These are phyloP conservation scores for Arrhamphus sclerolepis DNA, from an alignment of 2,797 vertebrate species.

Conservation along the genomic window DNA sequence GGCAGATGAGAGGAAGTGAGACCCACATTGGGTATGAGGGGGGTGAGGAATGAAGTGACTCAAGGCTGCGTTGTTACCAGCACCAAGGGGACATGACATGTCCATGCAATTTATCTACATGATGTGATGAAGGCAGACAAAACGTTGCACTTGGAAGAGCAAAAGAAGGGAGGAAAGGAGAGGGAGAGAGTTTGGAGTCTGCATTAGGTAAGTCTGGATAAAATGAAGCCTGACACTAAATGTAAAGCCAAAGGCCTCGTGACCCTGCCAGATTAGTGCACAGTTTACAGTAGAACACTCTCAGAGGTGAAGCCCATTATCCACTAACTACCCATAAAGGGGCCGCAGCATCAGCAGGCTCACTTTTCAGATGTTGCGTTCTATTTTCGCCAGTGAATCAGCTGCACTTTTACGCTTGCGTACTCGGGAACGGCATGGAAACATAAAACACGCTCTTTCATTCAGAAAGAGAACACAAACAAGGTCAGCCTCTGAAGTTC, in stretches of 20 bases:
- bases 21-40: slow-evolving; percentile 2
- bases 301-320: slow-evolving; percentile 68
- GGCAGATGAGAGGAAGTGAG: neutral
- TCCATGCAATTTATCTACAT: neutral
- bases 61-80: slow-evolving; percentile 3
- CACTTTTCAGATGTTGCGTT: slow-evolving; percentile 59
- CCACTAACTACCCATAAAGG: slow-evolving; percentile 61
- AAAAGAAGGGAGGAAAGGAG: no score
- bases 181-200: neutral
- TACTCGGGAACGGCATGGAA: slow-evolving; percentile 16
- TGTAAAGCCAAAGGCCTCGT: slow-evolving; percentile 40
- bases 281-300: slow-evolving; percentile 54
- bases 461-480: slow-evolving; percentile 22
- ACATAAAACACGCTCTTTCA: slow-evolving; percentile 26
- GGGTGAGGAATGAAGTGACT: slow-evolving; percentile 15
- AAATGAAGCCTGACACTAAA: slow-evolving; percentile 45
- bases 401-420: slow-evolving; percentile 36
- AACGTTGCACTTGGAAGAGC: no score
- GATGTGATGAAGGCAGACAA: no score
- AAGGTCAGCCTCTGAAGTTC: slow-evolving; percentile 18
- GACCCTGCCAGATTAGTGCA: slow-evolving; percentile 20
- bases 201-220: slow-evolving; percentile 21
- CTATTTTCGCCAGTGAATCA: slow-evolving; percentile 56
- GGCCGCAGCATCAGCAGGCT: slow-evolving; percentile 45
- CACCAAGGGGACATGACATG: slow-evolving; percentile 9